Percentiles rank a stretch among this genome's conserved stretches.
These are phyloP conservation scores for pig (Sus scrofa) DNA, from an alignment of 2,113 vertebrate genomes.

Conservation along the genomic window T2T-Sscrofa CM000816.6:108683001-108683500, in stretches of 20 bases:
- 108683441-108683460: not conserved
- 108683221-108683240: not conserved
- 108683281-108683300: slow-evolving; percentile 22
- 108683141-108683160: not conserved
- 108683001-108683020: not conserved
- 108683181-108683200: not conserved
- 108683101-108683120: not conserved
- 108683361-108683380: slow-evolving; percentile 25
- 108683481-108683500: not conserved
- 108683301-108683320: not conserved
- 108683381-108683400: slow-evolving; percentile 17
- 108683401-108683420: not conserved
- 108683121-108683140: not conserved
- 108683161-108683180: not conserved
- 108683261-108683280: not conserved
- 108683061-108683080: not conserved
- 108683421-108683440: slow-evolving; percentile 50
- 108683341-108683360: slow-evolving; percentile 25
- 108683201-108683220: not conserved
- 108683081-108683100: slow-evolving; percentile 19
- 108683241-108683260: slow-evolving; percentile 18
- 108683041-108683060: not conserved
- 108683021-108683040: not conserved
- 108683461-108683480: slow-evolving; percentile 15
- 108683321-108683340: not conserved